phyloP scores from a whole-genome alignment of 1,140 invertebrate species.

The Scaptomyza graminum region DNA sequence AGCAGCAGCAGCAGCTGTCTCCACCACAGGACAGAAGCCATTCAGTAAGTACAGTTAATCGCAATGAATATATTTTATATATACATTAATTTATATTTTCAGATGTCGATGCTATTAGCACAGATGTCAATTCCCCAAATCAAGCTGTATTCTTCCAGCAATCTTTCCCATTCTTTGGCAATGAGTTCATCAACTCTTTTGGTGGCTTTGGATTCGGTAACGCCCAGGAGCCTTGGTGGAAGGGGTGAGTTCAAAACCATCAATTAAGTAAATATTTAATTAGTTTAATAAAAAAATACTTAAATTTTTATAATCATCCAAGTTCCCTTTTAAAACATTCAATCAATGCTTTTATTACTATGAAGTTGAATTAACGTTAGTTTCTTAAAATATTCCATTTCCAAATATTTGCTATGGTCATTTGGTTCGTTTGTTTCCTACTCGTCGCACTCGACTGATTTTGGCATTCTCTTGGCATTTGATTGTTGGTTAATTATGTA shows the following conservation, averaged over 20 bases:
- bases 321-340: too few relatives aligned
- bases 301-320: too few relatives aligned
- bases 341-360: too few relatives aligned
- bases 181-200: conserved; percentile 79
- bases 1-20: conserved; percentile 13
- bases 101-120: conserved; percentile 74
- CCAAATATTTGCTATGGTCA: conserved; percentile 24
- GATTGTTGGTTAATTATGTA: conserved; percentile 48
- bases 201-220: conserved; percentile 73
- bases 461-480: conserved; percentile 67
- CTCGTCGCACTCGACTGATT: conserved; percentile 64
- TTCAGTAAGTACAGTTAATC: conserved; percentile 63
- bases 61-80: too few relatives aligned
- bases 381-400: not conserved
- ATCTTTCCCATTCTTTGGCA: conserved; percentile 80
- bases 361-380: too few relatives aligned
- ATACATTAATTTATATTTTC: not conserved
- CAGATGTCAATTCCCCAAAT: conserved; percentile 72
- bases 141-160: conserved; percentile 78
- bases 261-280: too few relatives aligned
- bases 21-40: conserved; percentile 54
- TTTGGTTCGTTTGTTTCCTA: conserved; percentile 54
- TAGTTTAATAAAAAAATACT: too few relatives aligned
- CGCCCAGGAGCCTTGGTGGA: conserved; percentile 83
- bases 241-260: conserved; percentile 83